These are phyloP conservation scores for Holcopasites calliopsidis DNA, from an alignment of 1,140 invertebrate genomes.

Conservation along the genomic window DNA sequence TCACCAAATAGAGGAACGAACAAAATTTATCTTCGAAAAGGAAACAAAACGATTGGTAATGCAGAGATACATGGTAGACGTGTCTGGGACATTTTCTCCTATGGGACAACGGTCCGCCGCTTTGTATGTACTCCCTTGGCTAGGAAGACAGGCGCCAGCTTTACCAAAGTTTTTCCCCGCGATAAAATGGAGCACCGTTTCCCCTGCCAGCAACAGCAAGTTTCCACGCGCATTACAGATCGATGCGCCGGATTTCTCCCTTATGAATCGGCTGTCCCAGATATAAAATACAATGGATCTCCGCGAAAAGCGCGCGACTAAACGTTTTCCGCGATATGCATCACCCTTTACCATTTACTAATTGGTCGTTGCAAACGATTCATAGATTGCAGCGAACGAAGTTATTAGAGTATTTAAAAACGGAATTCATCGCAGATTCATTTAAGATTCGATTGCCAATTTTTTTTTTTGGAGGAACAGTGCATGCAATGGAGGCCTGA, in stretches of 20 bases:
- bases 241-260: constrained; percentile 5
- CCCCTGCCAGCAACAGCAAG: neutral
- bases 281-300: constrained; percentile 11
- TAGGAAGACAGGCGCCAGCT: neutral
- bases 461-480: neutral
- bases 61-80: neutral
- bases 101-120: neutral
- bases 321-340: too few species aligned
- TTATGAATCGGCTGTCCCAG: neutral
- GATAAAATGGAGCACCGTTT: constrained; percentile 14
- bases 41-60: neutral
- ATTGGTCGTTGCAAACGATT: neutral
- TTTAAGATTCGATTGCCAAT: neutral
- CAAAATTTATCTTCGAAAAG: neutral
- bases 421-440: too few species aligned
- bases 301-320: neutral
- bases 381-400: neutral
- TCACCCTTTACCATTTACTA: neutral
- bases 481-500: neutral
- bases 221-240: constrained; percentile 6
- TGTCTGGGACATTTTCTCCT: constrained; percentile 12
- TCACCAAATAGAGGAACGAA: neutral
- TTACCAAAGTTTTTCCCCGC: neutral
- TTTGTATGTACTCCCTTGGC: neutral
- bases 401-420: neutral